A percentile compares a stretch with the other conserved stretches of the same genome.
These are phyloP conservation scores for Spheniscus humboldti DNA, from an alignment of 2,797 vertebrate genomes.

Conservation along the genomic window DNA sequence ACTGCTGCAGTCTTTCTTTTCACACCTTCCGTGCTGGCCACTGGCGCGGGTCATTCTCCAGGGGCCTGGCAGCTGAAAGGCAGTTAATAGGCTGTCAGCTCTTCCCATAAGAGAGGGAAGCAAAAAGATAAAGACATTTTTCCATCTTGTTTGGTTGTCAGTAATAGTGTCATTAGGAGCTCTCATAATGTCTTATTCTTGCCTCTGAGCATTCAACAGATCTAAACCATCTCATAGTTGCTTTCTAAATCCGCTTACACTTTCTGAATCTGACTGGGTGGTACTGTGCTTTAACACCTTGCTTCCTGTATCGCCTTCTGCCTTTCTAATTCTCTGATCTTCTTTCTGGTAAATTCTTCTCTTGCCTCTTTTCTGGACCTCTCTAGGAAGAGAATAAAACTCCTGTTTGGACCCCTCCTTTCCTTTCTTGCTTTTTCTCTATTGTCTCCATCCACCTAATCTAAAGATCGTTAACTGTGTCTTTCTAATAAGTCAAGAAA, in stretches of 20 bases:
- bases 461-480: not conserved
- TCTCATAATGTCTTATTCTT: not conserved
- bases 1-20: not conserved
- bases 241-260: not conserved
- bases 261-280: not conserved
- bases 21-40: not conserved
- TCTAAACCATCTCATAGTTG: not conserved
- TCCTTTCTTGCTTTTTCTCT: not conserved
- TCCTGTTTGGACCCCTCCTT: not conserved
- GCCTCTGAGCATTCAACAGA: not conserved
- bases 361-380: not conserved
- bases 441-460: not conserved
- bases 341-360: not conserved
- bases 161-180: not conserved
- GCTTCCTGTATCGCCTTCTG: not conserved
- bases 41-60: not conserved
- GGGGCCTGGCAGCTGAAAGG: not conserved
- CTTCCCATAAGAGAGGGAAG: not conserved
- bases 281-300: not conserved
- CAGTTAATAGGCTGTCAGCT: not conserved
- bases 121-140: not conserved
- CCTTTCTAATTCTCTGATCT: not conserved
- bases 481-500: not conserved
- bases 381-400: not conserved
- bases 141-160: not conserved